Evolutionary conservation across 2,888 invertebrate species (phyloP).

Genomic region (Pandemis corylana): DNA sequence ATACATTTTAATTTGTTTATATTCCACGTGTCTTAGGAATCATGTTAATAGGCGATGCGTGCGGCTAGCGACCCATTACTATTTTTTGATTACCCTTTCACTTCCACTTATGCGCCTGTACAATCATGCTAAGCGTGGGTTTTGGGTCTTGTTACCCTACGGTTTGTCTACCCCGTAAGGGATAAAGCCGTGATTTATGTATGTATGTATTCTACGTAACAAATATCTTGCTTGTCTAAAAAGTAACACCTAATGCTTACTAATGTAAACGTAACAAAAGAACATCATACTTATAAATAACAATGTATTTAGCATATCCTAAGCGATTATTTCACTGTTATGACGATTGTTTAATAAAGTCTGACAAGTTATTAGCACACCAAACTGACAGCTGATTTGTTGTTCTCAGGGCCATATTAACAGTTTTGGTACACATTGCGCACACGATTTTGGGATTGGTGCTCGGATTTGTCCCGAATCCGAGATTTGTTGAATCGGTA

Average conservation of each 20-base stretch:
- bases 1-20: too few species aligned
- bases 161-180: too few species aligned
- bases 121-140: too few species aligned
- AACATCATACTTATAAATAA: background rate
- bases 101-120: too few species aligned
- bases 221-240: background rate
- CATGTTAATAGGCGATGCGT: too few species aligned
- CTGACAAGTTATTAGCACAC: background rate
- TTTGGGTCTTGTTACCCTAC: too few species aligned
- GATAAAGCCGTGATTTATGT: too few species aligned
- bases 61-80: too few species aligned
- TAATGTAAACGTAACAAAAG: background rate
- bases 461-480: slow-evolving; percentile 36
- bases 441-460: slow-evolving; percentile 30
- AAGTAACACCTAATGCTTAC: too few species aligned
- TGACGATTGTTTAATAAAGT: background rate
- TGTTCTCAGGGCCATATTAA: slow-evolving; percentile 40
- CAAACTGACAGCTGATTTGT: background rate
- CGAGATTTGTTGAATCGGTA: slow-evolving; percentile 41
- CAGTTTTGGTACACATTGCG: slow-evolving; percentile 35
- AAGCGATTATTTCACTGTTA: background rate
- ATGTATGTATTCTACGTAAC: too few species aligned
- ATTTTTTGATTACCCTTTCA: too few species aligned
- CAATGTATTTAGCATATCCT: background rate
- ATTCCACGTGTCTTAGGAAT: too few species aligned